Evolutionary conservation across 2,888 invertebrate genomes (phyloP), one percentile per base, ranked within the genome.

Genomic region (Halictus quadricinctus): DNA sequence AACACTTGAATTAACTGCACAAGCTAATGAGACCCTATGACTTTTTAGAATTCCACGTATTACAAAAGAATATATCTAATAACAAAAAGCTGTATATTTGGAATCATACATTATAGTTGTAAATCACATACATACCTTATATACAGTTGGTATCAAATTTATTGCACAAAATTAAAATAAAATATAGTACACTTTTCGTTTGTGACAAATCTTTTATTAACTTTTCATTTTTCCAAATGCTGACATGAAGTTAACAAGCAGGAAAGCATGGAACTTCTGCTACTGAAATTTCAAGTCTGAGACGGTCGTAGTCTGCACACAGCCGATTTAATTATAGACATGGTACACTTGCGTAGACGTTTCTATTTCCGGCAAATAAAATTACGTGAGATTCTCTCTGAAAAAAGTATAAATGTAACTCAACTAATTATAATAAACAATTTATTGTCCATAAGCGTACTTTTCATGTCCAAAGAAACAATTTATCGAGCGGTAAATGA

Each of bases 241-340:
- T 6, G 69, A 72, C 29, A 54, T 58, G 58, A 72, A 69, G 13
- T 50, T 41, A 43, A 77, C 60, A 29, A 43, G 48, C 54, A n/a
- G 75, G 73, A n/a, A 64, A 66, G 72, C 36, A 58, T 54, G 29
- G 54, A 60, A 41, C 76, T 80, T 50, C 70, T 25, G n/a, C 29
- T 76, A 60, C 78, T 76, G 72, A 50, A 50, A 58, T 58, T 80
- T n/a, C 18, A 41, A 60, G 54, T 75, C 70, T 15, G 66, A 72
- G 77, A 78, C 25, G 66, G 60, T 46, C 25, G 29, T 41, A n/a
- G 50, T 83, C 77, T 80, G 69, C 18, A 48, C 41, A 10, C 70
- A 36, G 54, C 6, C 15, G 58, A 58, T 84, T 84, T 85, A 85
- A 85, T 85, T 85, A 84, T 85, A 85, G 85, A 18, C 66, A 69